These are phyloP conservation scores for Caenorhabditis briggsae DNA, from an alignment of 1,140 invertebrate genomes.

Conservation along the genomic window DNA sequence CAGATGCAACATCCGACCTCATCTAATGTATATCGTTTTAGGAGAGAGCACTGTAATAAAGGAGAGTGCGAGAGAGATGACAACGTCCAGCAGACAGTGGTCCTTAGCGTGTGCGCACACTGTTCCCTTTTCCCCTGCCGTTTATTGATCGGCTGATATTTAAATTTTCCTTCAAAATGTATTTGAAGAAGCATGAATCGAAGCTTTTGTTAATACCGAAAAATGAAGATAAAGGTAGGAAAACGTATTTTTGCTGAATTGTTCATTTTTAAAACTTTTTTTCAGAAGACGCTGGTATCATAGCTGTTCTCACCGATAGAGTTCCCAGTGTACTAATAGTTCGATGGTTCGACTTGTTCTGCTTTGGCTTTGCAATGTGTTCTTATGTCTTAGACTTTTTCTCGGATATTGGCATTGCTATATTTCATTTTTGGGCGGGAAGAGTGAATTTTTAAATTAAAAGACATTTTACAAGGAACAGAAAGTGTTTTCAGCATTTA, in stretches of 20 bases:
- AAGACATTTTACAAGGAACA: neutral
- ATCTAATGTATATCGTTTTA: neutral
- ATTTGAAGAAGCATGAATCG: slow-evolving; percentile 14
- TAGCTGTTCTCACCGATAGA: slow-evolving; percentile 31
- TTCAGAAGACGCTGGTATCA: slow-evolving; percentile 26
- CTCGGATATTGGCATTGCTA: slow-evolving; percentile 50
- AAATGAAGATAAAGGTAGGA: neutral
- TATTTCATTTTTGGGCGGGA: slow-evolving; percentile 51
- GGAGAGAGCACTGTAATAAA: neutral
- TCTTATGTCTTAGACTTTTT: slow-evolving; percentile 53
- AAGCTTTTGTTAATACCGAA: neutral
- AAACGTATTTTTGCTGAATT: neutral
- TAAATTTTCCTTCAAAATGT: neutral
- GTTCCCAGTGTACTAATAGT: slow-evolving; percentile 50
- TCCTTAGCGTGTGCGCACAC: slow-evolving; percentile 7
- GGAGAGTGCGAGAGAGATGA: neutral
- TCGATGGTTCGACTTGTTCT: slow-evolving; percentile 50
- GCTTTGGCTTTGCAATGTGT: slow-evolving; percentile 45
- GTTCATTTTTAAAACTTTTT: neutral
- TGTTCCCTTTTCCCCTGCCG: neutral
- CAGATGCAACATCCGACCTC: neutral
- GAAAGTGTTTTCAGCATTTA: slow-evolving; percentile 30
- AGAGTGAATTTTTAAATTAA: slow-evolving; percentile 12
- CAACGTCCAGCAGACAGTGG: neutral
- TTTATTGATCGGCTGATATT: slow-evolving; percentile 3